phyloP scores from a whole-genome alignment of 2,113 vertebrate species.

The Tamias sibiricus region DNA sequence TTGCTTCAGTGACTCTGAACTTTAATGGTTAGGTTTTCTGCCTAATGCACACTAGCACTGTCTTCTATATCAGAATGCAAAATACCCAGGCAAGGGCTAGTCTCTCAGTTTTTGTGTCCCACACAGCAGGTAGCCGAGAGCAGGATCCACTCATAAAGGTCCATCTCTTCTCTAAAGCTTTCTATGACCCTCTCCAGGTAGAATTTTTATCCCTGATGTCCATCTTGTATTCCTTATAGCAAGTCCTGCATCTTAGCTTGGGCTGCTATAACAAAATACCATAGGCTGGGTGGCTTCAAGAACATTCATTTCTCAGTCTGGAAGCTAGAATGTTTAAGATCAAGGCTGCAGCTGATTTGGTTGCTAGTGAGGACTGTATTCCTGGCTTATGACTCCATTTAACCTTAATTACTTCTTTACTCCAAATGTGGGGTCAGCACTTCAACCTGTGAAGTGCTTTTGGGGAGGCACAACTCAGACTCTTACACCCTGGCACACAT shows the following conservation, averaged over 20 bases:
- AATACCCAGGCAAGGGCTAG: not conserved
- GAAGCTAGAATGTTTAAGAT: not conserved
- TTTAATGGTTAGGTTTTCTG: not conserved
- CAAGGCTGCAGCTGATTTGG: not conserved
- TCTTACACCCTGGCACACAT: not conserved
- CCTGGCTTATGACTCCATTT: constrained; percentile 29
- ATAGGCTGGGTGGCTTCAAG: not conserved
- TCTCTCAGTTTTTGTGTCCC: not conserved
- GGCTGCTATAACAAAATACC: not conserved
- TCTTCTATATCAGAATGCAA: not conserved
- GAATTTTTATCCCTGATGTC: not conserved
- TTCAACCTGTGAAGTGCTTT: not conserved
- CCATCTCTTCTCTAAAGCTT: not conserved
- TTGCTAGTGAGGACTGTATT: not conserved
- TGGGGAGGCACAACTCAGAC: not conserved
- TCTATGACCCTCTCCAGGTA: not conserved
- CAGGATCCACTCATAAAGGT: not conserved
- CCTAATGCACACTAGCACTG: not conserved
- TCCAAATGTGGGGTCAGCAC: not conserved
- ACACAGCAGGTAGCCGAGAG: not conserved
- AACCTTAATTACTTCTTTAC: not conserved
- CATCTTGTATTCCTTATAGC: not conserved
- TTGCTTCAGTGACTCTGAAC: not conserved
- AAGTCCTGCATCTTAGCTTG: not conserved
- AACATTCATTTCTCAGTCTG: not conserved